Conservation (phyloP, 2,888 invertebrate species). For the Gandaritis pyraliata region DNA sequence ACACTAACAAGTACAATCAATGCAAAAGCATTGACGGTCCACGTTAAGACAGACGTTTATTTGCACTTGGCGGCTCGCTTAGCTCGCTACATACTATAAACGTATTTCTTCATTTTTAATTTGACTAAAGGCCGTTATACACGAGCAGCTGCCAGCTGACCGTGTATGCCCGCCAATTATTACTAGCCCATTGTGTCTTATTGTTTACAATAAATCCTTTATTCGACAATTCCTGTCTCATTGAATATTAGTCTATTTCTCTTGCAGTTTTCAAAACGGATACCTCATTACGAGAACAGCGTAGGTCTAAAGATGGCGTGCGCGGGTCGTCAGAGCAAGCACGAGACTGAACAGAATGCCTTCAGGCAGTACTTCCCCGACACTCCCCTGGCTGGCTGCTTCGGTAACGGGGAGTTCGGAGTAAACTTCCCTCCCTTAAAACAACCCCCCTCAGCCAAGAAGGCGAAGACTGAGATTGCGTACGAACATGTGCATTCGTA, state of each 20-base stretch:
- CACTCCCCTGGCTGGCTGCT: constrained; percentile 71
- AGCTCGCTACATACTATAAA: too few species aligned
- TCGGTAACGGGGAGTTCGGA: constrained; percentile 77
- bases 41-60: too few species aligned
- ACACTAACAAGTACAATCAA: too few species aligned
- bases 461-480: constrained; percentile 8
- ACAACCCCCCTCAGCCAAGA: constrained; percentile 48
- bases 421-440: constrained; percentile 61
- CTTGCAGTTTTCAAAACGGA: constrained; percentile 69
- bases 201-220: too few species aligned
- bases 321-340: constrained; percentile 71
- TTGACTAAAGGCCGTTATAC: too few species aligned
- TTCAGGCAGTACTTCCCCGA: constrained; percentile 70
- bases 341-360: constrained; percentile 66
- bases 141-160: too few species aligned
- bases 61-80: too few species aligned
- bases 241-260: not conserved
- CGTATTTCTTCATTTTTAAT: too few species aligned
- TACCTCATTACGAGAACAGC: constrained; percentile 72
- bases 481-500: constrained; percentile 72
- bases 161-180: too few species aligned
- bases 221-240: too few species aligned
- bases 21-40: too few species aligned
- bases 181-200: too few species aligned
- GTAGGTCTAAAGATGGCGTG: constrained; percentile 74